phyloP scores from a whole-genome alignment of 2,888 invertebrate species.

The Frankliniella intonsa region DNA sequence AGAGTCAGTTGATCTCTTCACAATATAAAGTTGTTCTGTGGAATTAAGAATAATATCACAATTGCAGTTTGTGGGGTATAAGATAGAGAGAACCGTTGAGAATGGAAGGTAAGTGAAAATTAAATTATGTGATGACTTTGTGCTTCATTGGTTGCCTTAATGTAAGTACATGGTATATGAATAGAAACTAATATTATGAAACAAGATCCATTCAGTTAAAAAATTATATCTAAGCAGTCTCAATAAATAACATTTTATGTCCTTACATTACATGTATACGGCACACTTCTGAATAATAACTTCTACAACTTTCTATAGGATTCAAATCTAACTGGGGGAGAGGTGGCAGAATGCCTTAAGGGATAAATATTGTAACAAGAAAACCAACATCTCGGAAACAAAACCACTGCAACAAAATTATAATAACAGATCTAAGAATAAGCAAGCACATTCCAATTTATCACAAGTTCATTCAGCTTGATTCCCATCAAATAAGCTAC shows the following conservation, averaged over 20 bases:
- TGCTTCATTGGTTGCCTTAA: background rate
- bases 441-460: background rate
- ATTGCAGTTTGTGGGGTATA: background rate
- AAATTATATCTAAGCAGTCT: constrained; percentile 6
- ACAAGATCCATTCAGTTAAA: background rate
- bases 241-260: constrained; percentile 18
- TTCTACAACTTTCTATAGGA: background rate
- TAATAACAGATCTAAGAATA: too few relatives aligned
- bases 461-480: constrained; percentile 7
- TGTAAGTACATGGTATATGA: background rate
- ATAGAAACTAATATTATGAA: background rate
- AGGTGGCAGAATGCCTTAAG: background rate
- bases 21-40: background rate
- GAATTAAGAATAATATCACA: constrained; percentile 12
- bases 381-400: too few relatives aligned
- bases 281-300: background rate
- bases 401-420: too few relatives aligned
- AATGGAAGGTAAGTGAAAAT: background rate
- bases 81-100: background rate
- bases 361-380: too few relatives aligned
- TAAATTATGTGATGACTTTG: constrained; percentile 7
- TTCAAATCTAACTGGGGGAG: background rate
- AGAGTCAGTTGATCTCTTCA: background rate
- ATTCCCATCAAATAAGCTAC: background rate
- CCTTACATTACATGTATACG: constrained; percentile 17